Evolutionary conservation across 2,113 vertebrate genomes (phyloP).

Genomic region (Butorides virescens): DNA sequence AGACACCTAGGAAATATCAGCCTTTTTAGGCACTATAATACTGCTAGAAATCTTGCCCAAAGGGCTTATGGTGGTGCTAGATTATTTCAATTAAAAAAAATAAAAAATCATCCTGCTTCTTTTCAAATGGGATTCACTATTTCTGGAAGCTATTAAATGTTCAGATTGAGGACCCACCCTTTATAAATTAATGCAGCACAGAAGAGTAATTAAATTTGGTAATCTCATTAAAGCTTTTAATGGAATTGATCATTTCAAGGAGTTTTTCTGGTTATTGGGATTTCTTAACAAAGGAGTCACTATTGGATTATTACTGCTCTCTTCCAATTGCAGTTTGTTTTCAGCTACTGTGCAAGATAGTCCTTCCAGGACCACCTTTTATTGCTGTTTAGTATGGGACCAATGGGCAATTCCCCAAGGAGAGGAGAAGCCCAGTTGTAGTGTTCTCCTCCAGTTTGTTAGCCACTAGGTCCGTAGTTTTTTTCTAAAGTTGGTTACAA

Average conservation of each 20-base stretch:
- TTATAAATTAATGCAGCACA: constrained; percentile 63
- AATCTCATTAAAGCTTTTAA: constrained; percentile 73
- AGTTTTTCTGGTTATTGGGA: constrained; percentile 32
- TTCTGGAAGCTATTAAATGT: constrained; percentile 50
- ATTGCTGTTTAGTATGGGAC: background rate
- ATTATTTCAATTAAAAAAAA: background rate
- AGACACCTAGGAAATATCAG: background rate
- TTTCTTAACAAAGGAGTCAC: constrained; percentile 39
- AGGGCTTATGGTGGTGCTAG: background rate
- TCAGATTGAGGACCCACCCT: constrained; percentile 48
- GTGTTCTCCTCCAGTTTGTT: background rate
- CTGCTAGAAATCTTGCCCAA: background rate
- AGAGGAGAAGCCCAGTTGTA: background rate
- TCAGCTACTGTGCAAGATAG: background rate
- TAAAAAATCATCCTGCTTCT: background rate
- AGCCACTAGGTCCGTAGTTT: background rate
- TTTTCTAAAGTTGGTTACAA: background rate
- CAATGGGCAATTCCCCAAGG: background rate
- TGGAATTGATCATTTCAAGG: constrained; percentile 68
- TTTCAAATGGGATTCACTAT: constrained; percentile 20
- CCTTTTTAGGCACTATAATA: background rate
- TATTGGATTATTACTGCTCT: constrained; percentile 6
- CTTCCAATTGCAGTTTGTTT: background rate
- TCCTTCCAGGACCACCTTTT: background rate
- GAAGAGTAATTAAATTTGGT: constrained; percentile 65